Evolutionary conservation across 2,797 vertebrate species (phyloP).

Genomic region (Pyrocephalus nanus): DNA sequence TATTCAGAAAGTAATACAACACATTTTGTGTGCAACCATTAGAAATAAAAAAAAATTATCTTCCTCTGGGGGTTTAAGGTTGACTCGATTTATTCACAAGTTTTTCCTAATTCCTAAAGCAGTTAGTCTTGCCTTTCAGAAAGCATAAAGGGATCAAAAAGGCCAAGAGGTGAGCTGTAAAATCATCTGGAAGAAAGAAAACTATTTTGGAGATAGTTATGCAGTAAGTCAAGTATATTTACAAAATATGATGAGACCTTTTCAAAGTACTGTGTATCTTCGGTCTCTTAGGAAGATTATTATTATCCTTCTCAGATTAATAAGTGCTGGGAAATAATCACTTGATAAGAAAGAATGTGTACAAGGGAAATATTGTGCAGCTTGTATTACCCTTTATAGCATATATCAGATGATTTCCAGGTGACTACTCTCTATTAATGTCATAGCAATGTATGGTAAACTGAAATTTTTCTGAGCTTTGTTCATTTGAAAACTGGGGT

Average conservation of each 20-base stretch:
- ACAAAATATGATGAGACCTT: neutral
- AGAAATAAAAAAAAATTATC: neutral
- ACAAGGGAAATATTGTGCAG: neutral
- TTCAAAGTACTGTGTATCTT: neutral
- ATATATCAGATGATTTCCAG: neutral
- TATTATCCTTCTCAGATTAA: neutral
- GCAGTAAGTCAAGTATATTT: neutral
- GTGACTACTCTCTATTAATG: neutral
- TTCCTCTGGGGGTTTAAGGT: neutral
- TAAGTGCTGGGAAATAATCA: neutral
- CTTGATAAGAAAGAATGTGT: neutral
- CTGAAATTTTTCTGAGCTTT: neutral
- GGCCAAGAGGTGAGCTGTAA: neutral
- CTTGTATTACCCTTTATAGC: neutral
- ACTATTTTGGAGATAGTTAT: neutral
- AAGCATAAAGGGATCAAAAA: neutral
- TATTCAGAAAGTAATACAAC: neutral
- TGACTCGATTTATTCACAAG: neutral
- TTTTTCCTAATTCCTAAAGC: neutral
- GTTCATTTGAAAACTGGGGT: neutral
- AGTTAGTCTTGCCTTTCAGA: neutral
- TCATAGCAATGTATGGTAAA: neutral
- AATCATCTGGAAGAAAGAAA: neutral
- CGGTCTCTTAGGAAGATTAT: neutral
- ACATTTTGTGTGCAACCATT: neutral